These are phyloP conservation scores for Stramonita haemastoma DNA, from an alignment of 2,888 invertebrate species.

Conservation along the genomic window DNA sequence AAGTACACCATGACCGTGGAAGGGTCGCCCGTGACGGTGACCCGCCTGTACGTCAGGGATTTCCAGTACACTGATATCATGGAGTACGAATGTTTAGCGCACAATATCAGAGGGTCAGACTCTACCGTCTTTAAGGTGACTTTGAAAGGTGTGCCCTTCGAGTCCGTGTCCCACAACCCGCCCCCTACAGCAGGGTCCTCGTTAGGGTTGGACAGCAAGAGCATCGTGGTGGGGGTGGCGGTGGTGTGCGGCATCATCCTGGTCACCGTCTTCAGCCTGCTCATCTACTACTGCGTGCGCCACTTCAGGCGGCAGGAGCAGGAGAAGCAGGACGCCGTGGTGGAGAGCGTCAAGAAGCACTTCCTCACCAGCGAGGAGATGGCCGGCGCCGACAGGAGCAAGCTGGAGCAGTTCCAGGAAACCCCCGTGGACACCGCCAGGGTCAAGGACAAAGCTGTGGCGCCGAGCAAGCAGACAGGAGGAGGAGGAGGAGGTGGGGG, in stretches of 20 bases:
- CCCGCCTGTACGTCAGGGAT: slow-evolving; percentile 58
- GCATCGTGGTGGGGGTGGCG: slow-evolving; percentile 61
- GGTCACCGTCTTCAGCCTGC: slow-evolving; percentile 56
- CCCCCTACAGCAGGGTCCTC: slow-evolving; percentile 29
- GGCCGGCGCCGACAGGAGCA: slow-evolving; percentile 43
- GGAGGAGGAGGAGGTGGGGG: slow-evolving; percentile 17
- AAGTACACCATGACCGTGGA: slow-evolving; percentile 57
- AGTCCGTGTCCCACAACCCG: slow-evolving; percentile 43
- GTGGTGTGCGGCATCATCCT: slow-evolving; percentile 67
- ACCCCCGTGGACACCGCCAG: slow-evolving; percentile 45
- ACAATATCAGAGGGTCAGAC: slow-evolving; percentile 62
- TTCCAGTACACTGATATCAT: slow-evolving; percentile 67
- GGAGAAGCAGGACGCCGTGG: slow-evolving; percentile 61
- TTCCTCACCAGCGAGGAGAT: slow-evolving; percentile 63
- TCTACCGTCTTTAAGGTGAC: slow-evolving; percentile 59
- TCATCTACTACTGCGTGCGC: slow-evolving; percentile 56
- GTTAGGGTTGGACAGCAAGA: slow-evolving; percentile 47
- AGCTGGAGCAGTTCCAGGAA: slow-evolving; percentile 44
- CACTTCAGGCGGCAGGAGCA: slow-evolving; percentile 58
- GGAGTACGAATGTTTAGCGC: slow-evolving; percentile 63
- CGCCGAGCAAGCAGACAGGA: slow-evolving; percentile 42
- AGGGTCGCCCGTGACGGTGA: slow-evolving; percentile 43
- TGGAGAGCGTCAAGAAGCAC: slow-evolving; percentile 67
- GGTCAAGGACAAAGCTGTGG: slow-evolving; percentile 46
- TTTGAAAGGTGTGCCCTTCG: slow-evolving; percentile 58